phyloP scores from a whole-genome alignment of 1,140 invertebrate genomes.

The Streblospio benedicti region DNA sequence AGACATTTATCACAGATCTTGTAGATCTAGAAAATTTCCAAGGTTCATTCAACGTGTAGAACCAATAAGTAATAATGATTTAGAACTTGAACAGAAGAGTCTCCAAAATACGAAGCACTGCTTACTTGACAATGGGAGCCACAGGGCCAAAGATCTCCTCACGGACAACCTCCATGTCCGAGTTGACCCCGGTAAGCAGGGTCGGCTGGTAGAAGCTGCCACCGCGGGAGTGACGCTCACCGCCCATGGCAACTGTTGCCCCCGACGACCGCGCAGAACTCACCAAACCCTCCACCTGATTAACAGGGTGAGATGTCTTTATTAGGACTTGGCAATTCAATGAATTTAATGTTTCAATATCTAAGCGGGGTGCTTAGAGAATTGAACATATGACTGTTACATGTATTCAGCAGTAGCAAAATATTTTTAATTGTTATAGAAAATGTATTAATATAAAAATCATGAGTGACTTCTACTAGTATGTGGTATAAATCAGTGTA shows the following conservation, averaged over 20 bases:
- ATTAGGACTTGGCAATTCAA: no score
- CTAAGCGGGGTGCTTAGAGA: no score
- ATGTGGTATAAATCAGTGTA: no score
- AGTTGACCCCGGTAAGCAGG: conserved; percentile 68
- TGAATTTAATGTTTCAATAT: no score
- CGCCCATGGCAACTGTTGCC: conserved; percentile 74
- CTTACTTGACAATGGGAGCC: conserved; percentile 67
- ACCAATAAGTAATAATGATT: not conserved
- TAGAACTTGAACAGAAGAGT: conserved; percentile 6
- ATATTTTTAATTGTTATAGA: no score
- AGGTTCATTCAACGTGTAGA: not conserved
- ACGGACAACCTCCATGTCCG: conserved; percentile 69
- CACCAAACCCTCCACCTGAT: conserved; percentile 61
- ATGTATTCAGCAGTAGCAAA: no score
- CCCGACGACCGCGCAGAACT: conserved; percentile 78
- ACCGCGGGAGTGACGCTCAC: conserved; percentile 58
- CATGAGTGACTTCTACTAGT: no score
- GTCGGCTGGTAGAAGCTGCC: conserved; percentile 86
- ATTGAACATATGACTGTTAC: no score
- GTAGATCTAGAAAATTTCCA: conserved; percentile 8
- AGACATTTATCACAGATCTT: not conserved
- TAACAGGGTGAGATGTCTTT: not conserved
- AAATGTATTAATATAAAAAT: no score
- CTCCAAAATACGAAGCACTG: conserved; percentile 4
- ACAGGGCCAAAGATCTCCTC: conserved; percentile 97